Base-by-base conservation (phyloP, 2,797 vertebrate species). In the Cyclura pinguis region DNA sequence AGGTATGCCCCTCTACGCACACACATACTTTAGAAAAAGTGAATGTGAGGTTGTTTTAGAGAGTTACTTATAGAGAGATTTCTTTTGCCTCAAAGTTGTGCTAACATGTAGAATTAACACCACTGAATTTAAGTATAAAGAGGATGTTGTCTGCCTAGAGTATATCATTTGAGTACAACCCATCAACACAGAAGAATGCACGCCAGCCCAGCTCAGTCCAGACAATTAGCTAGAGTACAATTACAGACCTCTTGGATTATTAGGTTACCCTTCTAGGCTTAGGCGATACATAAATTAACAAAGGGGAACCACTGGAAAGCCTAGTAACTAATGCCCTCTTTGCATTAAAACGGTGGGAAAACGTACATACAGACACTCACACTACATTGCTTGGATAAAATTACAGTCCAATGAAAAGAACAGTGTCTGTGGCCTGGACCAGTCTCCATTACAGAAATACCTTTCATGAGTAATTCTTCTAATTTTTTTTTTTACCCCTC, bases 311-410 rank as follows among this genome's bases (percentile, higher is more conserved):
- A 89, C 67, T 84, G 16, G 93, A 94, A 94, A 96, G 83, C 29
- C 67, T 72, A 93, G 92, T 88, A 95, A 91, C 27, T 92, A 69
- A 87, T 83, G 55, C 88, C 38, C 8, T 92, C 86, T 95, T 90
- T 92, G 84, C 95, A 92, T 95, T 95, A 94, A 95, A 92, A 47
- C 0, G 0, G 93, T 96, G 96, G 95, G 95, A 96, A 96, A 96
- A 94, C 69, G 92, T 95, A 94, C 93, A 94, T 93, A 93, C 93
- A 74, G 93, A 93, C 91, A 93, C 89, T 96, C 95, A 93, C 94
- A 94, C 92, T 85, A 88, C 89, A 81, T 81, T 90, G 80, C 47
- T 93, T 91, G 84, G 91, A 88, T 93, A 87, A 90, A 91, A 92
- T 95, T 95, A 95, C 95, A 93, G 69, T 89, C 90, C 88, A 91